Percentiles rank a stretch among this genome's conserved stretches.
These are phyloP conservation scores for Cosmorhoe ocellata DNA, from an alignment of 2,888 invertebrate genomes.

Conservation along the genomic window DNA sequence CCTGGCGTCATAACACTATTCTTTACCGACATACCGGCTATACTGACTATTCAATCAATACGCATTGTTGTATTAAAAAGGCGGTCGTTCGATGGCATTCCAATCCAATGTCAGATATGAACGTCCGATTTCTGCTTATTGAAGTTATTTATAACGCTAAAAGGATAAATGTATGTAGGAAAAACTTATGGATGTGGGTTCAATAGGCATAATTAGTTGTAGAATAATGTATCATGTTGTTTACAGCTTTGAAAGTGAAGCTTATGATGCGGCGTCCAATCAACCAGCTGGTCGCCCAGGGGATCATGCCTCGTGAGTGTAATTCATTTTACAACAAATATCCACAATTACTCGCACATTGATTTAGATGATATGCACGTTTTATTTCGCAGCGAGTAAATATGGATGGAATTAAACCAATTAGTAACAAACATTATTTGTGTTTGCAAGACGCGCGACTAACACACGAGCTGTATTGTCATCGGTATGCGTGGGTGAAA, in stretches of 20 bases:
- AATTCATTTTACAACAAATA: neutral
- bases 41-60: slow-evolving; percentile 55
- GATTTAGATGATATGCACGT: neutral
- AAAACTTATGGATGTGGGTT: slow-evolving; percentile 8
- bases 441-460: slow-evolving; percentile 11
- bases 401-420: slow-evolving; percentile 5
- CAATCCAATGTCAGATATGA: slow-evolving; percentile 23
- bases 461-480: slow-evolving; percentile 19
- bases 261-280: slow-evolving; percentile 96
- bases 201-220: slow-evolving; percentile 12
- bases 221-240: slow-evolving; percentile 42
- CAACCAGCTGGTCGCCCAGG: slow-evolving; percentile 97
- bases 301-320: slow-evolving; percentile 99
- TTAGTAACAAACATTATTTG: slow-evolving; percentile 13
- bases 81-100: slow-evolving; percentile 41
- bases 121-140: slow-evolving; percentile 7
- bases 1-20: slow-evolving; percentile 62
- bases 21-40: slow-evolving; percentile 41
- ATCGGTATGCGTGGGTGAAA: slow-evolving; percentile 59
- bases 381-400: slow-evolving; percentile 4
- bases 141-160: slow-evolving; percentile 27
- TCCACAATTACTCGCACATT: neutral
- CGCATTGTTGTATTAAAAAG: slow-evolving; percentile 64
- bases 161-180: slow-evolving; percentile 27
- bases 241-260: slow-evolving; percentile 97